Percentiles rank a stretch among this genome's conserved stretches.
phyloP scores from a whole-genome alignment of 2,888 invertebrate genomes.

The Conchocele bisecta region DNA sequence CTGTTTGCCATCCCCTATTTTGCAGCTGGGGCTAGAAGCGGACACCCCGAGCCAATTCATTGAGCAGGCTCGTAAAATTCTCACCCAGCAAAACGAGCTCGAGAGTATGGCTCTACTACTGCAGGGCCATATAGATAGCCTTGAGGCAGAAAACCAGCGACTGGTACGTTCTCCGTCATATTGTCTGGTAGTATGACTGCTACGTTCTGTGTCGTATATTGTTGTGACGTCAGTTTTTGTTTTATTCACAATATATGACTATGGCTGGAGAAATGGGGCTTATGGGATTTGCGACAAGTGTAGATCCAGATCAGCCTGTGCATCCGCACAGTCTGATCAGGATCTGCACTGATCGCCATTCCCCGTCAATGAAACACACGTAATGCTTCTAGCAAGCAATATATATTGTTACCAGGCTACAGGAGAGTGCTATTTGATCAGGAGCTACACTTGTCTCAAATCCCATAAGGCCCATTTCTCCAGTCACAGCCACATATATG shows the following conservation, averaged over 20 bases:
- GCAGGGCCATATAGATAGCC: conserved; percentile 90
- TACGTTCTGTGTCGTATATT: no score
- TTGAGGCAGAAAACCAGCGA: conserved; percentile 85
- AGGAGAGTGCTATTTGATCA: no score
- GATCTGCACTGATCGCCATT: background rate
- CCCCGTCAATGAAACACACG: no score
- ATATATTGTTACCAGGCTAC: no score
- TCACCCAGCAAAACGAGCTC: conserved; percentile 94
- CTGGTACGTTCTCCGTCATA: conserved; percentile 60
- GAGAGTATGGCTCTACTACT: conserved; percentile 94
- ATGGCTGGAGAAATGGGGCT: no score
- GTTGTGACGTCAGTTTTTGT: no score
- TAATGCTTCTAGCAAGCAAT: no score
- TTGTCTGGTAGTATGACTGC: background rate
- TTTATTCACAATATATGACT: no score
- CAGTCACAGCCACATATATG: no score
- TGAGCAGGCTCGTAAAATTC: conserved; percentile 87
- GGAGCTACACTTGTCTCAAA: no score
- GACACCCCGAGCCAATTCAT: conserved; percentile 82
- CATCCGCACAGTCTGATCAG: background rate
- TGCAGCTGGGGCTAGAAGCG: conserved; percentile 88
- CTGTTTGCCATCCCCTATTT: conserved; percentile 15
- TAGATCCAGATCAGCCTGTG: background rate
- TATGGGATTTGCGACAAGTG: background rate
- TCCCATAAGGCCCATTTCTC: no score